Base-by-base conservation (phyloP, 2,797 vertebrate species). In the Falco peregrinus region DNA sequence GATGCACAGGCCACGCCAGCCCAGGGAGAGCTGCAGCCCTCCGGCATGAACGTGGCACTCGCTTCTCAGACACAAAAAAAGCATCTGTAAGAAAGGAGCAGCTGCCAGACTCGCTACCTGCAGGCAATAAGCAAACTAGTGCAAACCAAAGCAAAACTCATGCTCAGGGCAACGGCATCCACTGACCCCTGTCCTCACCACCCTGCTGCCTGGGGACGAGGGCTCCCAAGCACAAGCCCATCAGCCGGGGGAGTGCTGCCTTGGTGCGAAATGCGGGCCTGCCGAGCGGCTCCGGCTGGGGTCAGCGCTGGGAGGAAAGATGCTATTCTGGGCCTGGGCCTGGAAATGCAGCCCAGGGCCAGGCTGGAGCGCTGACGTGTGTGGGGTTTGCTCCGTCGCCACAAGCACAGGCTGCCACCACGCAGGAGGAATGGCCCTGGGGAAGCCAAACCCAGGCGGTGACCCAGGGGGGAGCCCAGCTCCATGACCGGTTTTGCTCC, bases 311-410 rank as follows among this genome's bases (percentile, higher is more conserved):
- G 16, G 19, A 81, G 74, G 11, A 10, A 69, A 33, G 80, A 53
- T 25, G 86, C 92, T 79, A 5, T 81, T 90, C 92, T 48, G 41
- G 64, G 79, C 9, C 59, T 9, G 37, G 16, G 75, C 84, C 87
- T 83, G 68, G 26, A 61, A 74, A 70, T 2, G 9, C 68, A 70
- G 90, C 78, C 54, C 0, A 0, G 60, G 73, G 80, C 45, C 1
- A 3, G 63, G 67, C 9, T 47, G 75, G 47, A 75, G 74, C 0
- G 0, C 54, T 47, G 73, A 10, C 0, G 0, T 12, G 41, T 1
- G 0, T 1, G 24, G 26, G 74, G 43, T 20, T 85, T 1, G 1
- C 70, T 64, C 69, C 1, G 0, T 3, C 3, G 1, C 17, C 80
- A 79, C 0, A 17, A 59, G 35, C 65, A 51, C 35, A 10, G 50